Evolutionary conservation across 2,888 invertebrate species (phyloP), one percentile per base, ranked within the genome.

Genomic region (Melitaea athalia): DNA sequence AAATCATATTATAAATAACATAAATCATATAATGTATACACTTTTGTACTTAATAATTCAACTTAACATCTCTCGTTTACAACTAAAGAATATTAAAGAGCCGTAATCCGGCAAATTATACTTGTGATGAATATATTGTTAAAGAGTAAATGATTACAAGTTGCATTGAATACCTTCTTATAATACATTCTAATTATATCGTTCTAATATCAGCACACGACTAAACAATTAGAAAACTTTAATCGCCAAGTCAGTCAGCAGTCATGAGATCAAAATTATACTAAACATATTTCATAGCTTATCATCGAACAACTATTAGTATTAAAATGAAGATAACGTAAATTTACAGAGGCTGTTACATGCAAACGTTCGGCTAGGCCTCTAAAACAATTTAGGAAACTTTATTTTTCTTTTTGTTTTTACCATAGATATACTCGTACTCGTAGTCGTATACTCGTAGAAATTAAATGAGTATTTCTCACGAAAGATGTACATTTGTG

Each of bases 41-140:
- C 76, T 80, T 91, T 91, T 91, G 91, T 91, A 91, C 91, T 90
- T 88, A 87, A 81, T 79, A 79, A 85, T 82, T 84, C 76, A 87
- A 88, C 85, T 81, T 85, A 88, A 81, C 78, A 81, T 65, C 57
- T 65, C 31, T 64, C 42, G 33, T 50, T 59, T 50, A 60, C 14
- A 52, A 65, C 63, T 63, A 71, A 65, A 71, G 17, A 55, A 60
- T 55, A 71, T 61, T 50, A 63, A 67, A 52, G 59, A 52, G 70
- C 70, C 52, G 33, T 61, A 52, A 10, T 53, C 60, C 15, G 63
- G 64, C 64, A 64, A 67, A 63, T 66, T 38, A 62, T 66, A 77
- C 76, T 83, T 85, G 85, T 87, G 86, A 85, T 86, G 82, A 79
- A 77, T 76, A 73, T 62, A 64, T 70, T 59, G 49, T 63, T 67